Evolutionary conservation across 1,140 invertebrate species (phyloP).

Genomic region (Tetranychus cinnabarinus): DNA sequence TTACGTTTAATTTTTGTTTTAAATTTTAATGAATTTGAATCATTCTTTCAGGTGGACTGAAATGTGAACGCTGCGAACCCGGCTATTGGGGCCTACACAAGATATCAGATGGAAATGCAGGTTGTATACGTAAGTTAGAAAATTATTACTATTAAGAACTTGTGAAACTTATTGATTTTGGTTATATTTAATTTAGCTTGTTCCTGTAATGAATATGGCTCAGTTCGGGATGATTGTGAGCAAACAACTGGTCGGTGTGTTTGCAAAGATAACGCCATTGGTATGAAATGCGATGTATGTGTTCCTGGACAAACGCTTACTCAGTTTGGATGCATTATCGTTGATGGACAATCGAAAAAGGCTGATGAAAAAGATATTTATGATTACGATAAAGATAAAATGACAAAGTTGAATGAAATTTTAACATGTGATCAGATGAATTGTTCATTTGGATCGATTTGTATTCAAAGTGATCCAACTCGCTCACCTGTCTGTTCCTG

Average conservation of each 20-base stretch:
- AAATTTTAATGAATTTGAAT: not conserved
- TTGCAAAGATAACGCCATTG: slow-evolving; percentile 42
- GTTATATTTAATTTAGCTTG: not conserved
- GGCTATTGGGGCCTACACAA: slow-evolving; percentile 66
- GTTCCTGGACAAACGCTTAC: slow-evolving; percentile 43
- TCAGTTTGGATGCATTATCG: slow-evolving; percentile 45
- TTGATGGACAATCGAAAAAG: not conserved
- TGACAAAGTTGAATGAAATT: too few species aligned
- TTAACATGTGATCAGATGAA: slow-evolving; percentile 34
- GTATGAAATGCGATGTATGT: slow-evolving; percentile 57
- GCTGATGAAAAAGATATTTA: not conserved
- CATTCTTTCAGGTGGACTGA: slow-evolving; percentile 34
- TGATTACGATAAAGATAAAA: not conserved
- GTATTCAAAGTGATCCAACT: not conserved
- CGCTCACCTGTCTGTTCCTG: not conserved
- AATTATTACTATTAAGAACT: not conserved
- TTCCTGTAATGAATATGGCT: slow-evolving; percentile 44
- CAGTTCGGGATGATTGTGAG: slow-evolving; percentile 50
- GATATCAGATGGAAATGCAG: slow-evolving; percentile 50
- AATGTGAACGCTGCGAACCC: slow-evolving; percentile 61
- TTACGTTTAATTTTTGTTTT: not conserved
- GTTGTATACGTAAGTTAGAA: slow-evolving; percentile 55
- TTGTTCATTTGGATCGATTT: not conserved
- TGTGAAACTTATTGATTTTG: too few species aligned
- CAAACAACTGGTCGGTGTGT: slow-evolving; percentile 41